Base-by-base conservation (phyloP, 1,140 invertebrate genomes). In the Medauroidea extradentata region DNA sequence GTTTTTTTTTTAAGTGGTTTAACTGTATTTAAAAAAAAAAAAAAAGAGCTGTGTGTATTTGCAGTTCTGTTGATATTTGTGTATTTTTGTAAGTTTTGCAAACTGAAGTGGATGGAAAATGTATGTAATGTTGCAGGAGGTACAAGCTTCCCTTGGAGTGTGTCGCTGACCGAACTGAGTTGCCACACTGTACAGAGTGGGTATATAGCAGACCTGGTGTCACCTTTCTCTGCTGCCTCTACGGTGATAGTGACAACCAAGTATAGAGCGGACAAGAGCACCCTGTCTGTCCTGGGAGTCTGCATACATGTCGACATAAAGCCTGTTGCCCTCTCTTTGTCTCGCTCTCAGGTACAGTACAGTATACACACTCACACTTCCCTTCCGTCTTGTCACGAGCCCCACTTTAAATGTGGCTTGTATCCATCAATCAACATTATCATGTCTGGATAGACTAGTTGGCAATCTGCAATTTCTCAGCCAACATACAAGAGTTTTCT, bases 231-330 rank as follows among this genome's bases (percentile, higher is more conserved):
- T 8, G 75, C 83, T 2, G 84, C 78, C 49, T 78, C 81, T 13
- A 85, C 83, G 1, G 69, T 85, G 29, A 81, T 80, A 49, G 48
- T 65, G 1, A 53, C 63, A 7, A 60, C 65, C 21, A 54, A 54
- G 42, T 29, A 9, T 39, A 23, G 39, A 3, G 24, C 23, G 14
- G 54, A 56, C 9, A 13, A 53, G 14, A 46, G 13, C 13, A 25
- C 41, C 27, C 41, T 60, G 2, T 23, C 51, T 5, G 71, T 76
- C 38, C 69, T 84, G 25, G 79, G 78, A 25, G 65, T 83, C 44
- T 82, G 77, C 65, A 74, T 84, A 42, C 82, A 85, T 59, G 75
- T 83, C 34, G 81, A 84, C 63, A 83, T 78, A 53, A 76, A 78
- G 19, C 78, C 81, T 27, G 76, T 84, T 24, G 67, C 72, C 21